These are phyloP conservation scores for Eupithecia subumbrata DNA, from an alignment of 2,888 invertebrate species.

Conservation along the genomic window DNA sequence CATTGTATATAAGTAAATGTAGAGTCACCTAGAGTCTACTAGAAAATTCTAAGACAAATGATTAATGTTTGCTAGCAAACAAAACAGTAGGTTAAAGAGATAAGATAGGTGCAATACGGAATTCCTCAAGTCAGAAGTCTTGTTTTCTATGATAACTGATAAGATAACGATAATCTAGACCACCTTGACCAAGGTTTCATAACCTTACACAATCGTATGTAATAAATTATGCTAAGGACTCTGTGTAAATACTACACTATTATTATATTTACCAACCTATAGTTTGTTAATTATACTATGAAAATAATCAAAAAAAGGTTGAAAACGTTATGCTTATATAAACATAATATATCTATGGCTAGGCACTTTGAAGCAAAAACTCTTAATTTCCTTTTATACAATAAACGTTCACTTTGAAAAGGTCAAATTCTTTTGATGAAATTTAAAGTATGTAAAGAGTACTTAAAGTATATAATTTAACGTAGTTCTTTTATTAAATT, in stretches of 20 bases:
- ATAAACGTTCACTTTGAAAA: too few relatives aligned
- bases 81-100: neutral
- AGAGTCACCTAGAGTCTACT: neutral
- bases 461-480: too few relatives aligned
- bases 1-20: neutral
- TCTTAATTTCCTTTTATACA: too few relatives aligned
- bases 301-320: too few relatives aligned
- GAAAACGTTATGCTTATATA: too few relatives aligned
- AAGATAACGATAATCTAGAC: neutral
- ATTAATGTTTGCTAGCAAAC: neutral
- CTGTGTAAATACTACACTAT: neutral
- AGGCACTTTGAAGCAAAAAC: too few relatives aligned
- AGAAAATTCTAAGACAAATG: neutral
- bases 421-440: too few relatives aligned
- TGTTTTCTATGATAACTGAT: neutral
- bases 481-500: too few relatives aligned
- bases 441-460: too few relatives aligned
- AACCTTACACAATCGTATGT: neutral
- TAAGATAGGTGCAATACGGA: constrained; percentile 1
- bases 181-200: neutral
- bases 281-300: too few relatives aligned
- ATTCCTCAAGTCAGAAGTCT: neutral
- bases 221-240: neutral
- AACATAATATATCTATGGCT: too few relatives aligned
- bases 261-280: too few relatives aligned